A percentile compares a stretch with the other conserved stretches of the same genome.
Evolutionary conservation across 2,797 vertebrate species (phyloP).

Genomic region (Odontamblyopus rebecca): DNA sequence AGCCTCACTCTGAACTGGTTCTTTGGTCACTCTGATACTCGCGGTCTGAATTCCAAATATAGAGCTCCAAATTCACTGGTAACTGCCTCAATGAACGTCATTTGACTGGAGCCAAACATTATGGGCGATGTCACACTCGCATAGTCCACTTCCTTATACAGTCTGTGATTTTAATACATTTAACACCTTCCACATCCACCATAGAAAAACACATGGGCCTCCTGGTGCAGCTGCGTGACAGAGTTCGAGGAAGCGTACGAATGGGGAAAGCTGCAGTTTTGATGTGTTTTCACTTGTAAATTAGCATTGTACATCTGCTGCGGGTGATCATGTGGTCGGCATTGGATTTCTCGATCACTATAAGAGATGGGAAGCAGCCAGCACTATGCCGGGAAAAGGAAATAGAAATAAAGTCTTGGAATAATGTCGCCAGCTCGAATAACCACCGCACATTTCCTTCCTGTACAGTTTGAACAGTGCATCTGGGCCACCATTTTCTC

Average conservation of each 20-base stretch:
- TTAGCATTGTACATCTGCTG: neutral
- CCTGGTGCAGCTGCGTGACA: slow-evolving; percentile 47
- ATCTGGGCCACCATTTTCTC: neutral
- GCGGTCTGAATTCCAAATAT: no score
- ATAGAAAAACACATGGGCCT: slow-evolving; percentile 45
- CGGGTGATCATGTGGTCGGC: neutral
- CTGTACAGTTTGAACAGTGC: slow-evolving; percentile 14
- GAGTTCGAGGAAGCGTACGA: slow-evolving; percentile 14
- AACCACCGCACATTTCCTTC: slow-evolving; percentile 1
- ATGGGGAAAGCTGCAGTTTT: slow-evolving; percentile 13
- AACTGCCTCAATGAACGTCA: no score
- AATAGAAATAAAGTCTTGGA: slow-evolving; percentile 10
- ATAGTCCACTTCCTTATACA: no score
- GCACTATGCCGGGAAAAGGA: slow-evolving; percentile 11
- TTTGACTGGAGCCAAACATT: no score
- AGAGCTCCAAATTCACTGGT: no score
- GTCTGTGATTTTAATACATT: no score
- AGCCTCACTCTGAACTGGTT: no score
- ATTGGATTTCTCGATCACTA: neutral
- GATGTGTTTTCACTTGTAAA: slow-evolving; percentile 9
- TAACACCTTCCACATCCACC: slow-evolving; percentile 41
- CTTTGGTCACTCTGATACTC: no score
- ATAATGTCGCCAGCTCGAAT: slow-evolving; percentile 17
- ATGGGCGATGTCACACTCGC: no score
- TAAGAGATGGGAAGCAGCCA: neutral